Evolutionary conservation across 2,888 invertebrate species (phyloP).

Genomic region (Spialia ferax): DNA sequence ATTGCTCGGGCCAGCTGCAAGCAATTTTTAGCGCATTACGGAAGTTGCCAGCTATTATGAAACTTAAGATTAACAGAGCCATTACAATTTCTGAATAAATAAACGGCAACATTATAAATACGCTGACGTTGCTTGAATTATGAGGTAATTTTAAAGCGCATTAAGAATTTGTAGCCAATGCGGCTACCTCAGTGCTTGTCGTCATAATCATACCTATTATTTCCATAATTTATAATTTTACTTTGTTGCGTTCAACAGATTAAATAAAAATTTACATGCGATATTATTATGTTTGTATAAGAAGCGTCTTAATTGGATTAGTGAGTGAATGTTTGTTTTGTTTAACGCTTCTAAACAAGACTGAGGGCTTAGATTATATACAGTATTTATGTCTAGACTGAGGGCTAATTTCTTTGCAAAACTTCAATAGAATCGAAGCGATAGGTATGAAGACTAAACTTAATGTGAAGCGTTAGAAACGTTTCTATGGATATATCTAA

Average conservation of each 20-base stretch:
- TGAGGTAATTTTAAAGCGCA: constrained; percentile 36
- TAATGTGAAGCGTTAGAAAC: too few relatives aligned
- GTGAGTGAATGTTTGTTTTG: not conserved
- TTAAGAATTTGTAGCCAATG: constrained; percentile 22
- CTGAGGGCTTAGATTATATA: too few relatives aligned
- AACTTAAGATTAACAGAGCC: constrained; percentile 39
- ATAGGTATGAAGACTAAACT: not conserved
- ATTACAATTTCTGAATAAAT: constrained; percentile 39
- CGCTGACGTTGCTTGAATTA: constrained; percentile 36
- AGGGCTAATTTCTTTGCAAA: not conserved
- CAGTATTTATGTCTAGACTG: too few relatives aligned
- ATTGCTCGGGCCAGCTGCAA: constrained; percentile 23
- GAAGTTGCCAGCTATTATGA: constrained; percentile 36
- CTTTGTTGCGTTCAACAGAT: not conserved
- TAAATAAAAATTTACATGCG: not conserved
- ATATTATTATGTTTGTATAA: not conserved
- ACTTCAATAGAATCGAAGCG: not conserved
- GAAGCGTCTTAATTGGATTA: not conserved
- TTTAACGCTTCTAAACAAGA: not conserved
- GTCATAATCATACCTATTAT: constrained; percentile 5
- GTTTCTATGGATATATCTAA: too few relatives aligned
- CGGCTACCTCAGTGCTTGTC: not conserved
- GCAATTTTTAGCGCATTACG: constrained; percentile 37
- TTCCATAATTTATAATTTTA: not conserved
- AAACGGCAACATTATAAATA: constrained; percentile 35